Evolutionary conservation across 2,888 invertebrate species (phyloP), one percentile per base, ranked within the genome.

Genomic region (Amiota minor): DNA sequence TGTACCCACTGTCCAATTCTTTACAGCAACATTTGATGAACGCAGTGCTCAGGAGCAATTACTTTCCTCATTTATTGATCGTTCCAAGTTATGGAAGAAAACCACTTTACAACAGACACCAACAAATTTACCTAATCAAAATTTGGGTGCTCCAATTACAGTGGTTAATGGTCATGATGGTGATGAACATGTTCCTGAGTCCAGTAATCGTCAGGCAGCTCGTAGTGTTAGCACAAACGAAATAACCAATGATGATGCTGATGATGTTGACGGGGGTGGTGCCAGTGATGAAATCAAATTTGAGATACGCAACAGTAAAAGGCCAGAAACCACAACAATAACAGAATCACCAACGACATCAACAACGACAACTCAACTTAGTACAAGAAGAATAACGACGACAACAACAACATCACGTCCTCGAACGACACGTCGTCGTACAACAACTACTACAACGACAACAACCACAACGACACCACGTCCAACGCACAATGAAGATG

Each of bases 401-500:
- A 79, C 81, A 0, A 79, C 81, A 4, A 84, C 84, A 0, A 81
- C 83, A 88, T 90, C n/a, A 89, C 91, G 1, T 68, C 89, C 72
- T 90, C 91, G n/a, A 91, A 92, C 14, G 90, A 92, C 23, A 90
- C 91, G 47, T 91, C 92, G 65, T 91, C 92, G 8, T 91, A 85
- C 84, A 0, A 82, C 86, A 0, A 85, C 85, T 1, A 91, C 91
- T 1, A 91, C 91, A 0, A 86, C 90, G 4, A 91, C 92, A 0
- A 92, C 92, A 0, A 92, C 92, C 0, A 92, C 92, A 1, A 92
- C 92, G 0, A 92, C 93, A 3, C 92, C 93, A 0, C 91, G 92
- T 71, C 93, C 94, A n/a, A 94, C 93, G 0, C 93, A 93, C 89
- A 93, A 92, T 86, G 91, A 91, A 18, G 93, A 93, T 79, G 93